phyloP scores from a whole-genome alignment of 2,797 vertebrate species.

The Tolypeutes matacus region DNA sequence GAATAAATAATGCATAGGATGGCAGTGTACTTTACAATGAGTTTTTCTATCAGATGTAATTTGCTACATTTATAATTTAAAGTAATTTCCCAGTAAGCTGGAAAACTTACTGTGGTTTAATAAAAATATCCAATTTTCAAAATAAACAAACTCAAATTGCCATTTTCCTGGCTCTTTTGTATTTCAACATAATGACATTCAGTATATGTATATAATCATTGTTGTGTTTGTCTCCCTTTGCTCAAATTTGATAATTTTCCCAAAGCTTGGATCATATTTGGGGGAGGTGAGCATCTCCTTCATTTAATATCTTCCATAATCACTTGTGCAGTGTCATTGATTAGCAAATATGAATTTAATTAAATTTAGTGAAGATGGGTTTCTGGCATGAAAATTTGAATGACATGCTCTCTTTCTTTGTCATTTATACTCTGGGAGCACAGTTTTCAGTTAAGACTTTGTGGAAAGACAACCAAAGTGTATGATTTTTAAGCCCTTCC shows the following conservation, averaged over 20 bases:
- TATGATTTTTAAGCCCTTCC: not conserved
- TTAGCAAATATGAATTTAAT: constrained; percentile 72
- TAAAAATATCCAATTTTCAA: constrained; percentile 70
- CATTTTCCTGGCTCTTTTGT: constrained; percentile 35
- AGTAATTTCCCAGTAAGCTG: constrained; percentile 60
- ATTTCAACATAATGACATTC: constrained; percentile 51
- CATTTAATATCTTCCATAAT: constrained; percentile 49
- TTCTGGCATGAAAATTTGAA: not conserved
- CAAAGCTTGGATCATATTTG: constrained; percentile 60
- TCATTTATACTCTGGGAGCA: not conserved
- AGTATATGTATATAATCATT: constrained; percentile 12
- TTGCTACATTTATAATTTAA: constrained; percentile 49
- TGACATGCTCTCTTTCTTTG: not conserved
- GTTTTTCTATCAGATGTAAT: constrained; percentile 42
- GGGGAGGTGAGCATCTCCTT: not conserved
- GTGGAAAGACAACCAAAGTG: not conserved
- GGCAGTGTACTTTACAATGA: not conserved
- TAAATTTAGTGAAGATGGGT: constrained; percentile 55
- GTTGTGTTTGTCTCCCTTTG: constrained; percentile 49
- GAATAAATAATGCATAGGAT: not conserved
- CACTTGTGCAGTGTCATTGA: constrained; percentile 18
- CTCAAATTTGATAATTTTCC: constrained; percentile 74
- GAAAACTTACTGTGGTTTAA: constrained; percentile 62
- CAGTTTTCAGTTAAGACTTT: not conserved
- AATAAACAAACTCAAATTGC: constrained; percentile 65